Evolutionary conservation across 2,888 invertebrate genomes (phyloP), one percentile per base, ranked within the genome.

Genomic region (Cancer borealis): DNA sequence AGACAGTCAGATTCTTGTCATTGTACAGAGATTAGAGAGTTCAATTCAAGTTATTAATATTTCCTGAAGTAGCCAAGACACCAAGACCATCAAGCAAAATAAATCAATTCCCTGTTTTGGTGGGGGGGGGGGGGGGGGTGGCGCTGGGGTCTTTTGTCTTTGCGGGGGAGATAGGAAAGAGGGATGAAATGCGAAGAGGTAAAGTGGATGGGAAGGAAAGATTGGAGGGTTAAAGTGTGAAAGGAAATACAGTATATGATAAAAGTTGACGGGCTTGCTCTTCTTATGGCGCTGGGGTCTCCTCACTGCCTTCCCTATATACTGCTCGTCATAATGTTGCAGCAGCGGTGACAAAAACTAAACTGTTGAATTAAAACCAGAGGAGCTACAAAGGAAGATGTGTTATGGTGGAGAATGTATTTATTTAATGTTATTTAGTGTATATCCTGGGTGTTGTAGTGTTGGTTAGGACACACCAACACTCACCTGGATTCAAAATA

Each of bases 321-420:
- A 79, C 26, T 92, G 88, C 26, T 39, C 66, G 30, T 89, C 84
- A 73, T 95, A 95, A 95, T 47, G 39, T 94, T 93, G 26, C 93
- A 73, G 88, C 93, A 94, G n/a, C 92, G 90, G 21, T 92, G 54
- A n/a, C 88, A 93, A 88, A 95, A 95, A 30, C 94, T 94, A 3
- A 94, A 95, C 17, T 93, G 73, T 54, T 95, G 94, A 39, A 95
- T 94, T 0, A 95, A 88, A 21, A 93, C 92, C 39, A 94, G 91
- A 12, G 95, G 95, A 45, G 91, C 94, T 95, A 93, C 3, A 91
- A 90, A 26, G 39, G 17, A 84, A 39, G 84, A 26, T 73, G 73
- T 10, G 26, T 73, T 73, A 10, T 26, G 39, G 39, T 39, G 54
- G 54, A 54, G 54, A 54, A 14, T 8, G 39, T 39, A 39, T 39